Evolutionary conservation across 1,140 invertebrate genomes (phyloP), one percentile per base, ranked within the genome.

Genomic region (Drosophila quadrilineata): DNA sequence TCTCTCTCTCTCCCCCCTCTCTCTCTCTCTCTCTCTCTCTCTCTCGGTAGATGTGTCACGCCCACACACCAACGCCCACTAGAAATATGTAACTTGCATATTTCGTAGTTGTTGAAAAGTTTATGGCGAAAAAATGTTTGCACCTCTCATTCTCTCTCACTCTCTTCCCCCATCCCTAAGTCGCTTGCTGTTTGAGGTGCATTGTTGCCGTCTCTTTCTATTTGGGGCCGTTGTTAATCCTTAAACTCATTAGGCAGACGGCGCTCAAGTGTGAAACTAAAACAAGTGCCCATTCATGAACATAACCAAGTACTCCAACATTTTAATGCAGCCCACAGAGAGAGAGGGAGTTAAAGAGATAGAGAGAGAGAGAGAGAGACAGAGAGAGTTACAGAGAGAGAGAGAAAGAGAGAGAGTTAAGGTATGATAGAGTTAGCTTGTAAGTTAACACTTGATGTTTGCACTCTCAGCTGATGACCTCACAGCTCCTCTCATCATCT

Each of bases 181-280:
- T 9, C 19, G 6, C 16, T 36, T 10, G 17, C 19, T 40, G 6
- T 31, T n/a, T n/a, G n/a, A n/a, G n/a, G n/a, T n/a, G n/a, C n/a
- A n/a, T n/a, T 29, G 19, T 6, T 43, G 19, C 46, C n/a, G n/a
- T n/a, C 2, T 5, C 24, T 26, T 10, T 9, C 24, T n/a, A 5
- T 14, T n/a, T 12, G 31, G 3, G 6, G 21, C 21, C 22, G 24
- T 22, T 31, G 40, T 19, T 71, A 71, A 80, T 80, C 72, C 75
- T 80, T 82, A 80, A 80, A 77, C 75, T 80, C 75, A 80, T 80
- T 80, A 80, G n/a, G 75, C 75, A 72, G 77, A 68, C 65, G 60
- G 76, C 60, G 68, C 68, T 76, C 65, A 80, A 80, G 75, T 80
- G 75, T 80, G 76, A 80, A 79, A 80, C 75, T 82, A 71, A 80